Percentiles rank a stretch among this genome's conserved stretches.
These are phyloP conservation scores for Drosophila mulleri DNA, from an alignment of 2,888 invertebrate species.

Conservation along the genomic window DNA sequence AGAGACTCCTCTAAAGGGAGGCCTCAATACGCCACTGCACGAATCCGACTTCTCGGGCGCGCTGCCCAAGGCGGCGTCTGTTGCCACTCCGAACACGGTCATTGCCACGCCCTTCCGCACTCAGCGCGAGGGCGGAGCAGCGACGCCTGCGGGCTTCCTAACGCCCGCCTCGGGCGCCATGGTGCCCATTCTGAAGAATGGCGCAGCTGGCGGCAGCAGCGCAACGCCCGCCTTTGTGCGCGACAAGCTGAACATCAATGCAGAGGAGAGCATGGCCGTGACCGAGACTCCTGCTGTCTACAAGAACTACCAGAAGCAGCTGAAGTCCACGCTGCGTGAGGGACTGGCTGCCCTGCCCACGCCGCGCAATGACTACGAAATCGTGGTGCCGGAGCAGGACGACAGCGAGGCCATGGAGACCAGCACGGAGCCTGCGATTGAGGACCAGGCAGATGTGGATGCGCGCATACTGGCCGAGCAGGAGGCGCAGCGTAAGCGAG, in stretches of 20 bases:
- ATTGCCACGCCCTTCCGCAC: conserved; percentile 94
- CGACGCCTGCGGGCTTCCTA: conserved; percentile 88
- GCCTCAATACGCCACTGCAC: conserved; percentile 96
- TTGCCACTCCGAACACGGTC: conserved; percentile 96
- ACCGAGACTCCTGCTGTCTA: conserved; percentile 90
- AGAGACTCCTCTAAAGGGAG: conserved; percentile 98
- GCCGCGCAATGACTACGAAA: conserved; percentile 99
- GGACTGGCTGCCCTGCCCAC: conserved; percentile 93
- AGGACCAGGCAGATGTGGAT: conserved; percentile 95
- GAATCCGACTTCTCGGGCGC: conserved; percentile 95
- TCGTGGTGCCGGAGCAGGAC: conserved; percentile 96
- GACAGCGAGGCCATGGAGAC: conserved; percentile 85
- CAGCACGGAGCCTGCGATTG: conserved; percentile 86
- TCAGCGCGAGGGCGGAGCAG: conserved; percentile 88
- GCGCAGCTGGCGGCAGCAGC: conserved; percentile 43
- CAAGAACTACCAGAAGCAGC: conserved; percentile 89
- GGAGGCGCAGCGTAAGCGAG: conserved; percentile 87
- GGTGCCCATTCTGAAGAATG: conserved; percentile 82
- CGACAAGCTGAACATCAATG: conserved; percentile 97
- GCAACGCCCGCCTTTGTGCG: conserved; percentile 91
- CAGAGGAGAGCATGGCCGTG: conserved; percentile 91
- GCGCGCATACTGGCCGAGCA: conserved; percentile 89
- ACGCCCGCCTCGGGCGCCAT: conserved; percentile 86
- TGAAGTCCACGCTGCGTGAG: conserved; percentile 90
- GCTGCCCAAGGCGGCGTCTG: conserved; percentile 89